Evolutionary conservation across 2,797 vertebrate species (phyloP).

Genomic region (Crossoptilon crossoptilon): DNA sequence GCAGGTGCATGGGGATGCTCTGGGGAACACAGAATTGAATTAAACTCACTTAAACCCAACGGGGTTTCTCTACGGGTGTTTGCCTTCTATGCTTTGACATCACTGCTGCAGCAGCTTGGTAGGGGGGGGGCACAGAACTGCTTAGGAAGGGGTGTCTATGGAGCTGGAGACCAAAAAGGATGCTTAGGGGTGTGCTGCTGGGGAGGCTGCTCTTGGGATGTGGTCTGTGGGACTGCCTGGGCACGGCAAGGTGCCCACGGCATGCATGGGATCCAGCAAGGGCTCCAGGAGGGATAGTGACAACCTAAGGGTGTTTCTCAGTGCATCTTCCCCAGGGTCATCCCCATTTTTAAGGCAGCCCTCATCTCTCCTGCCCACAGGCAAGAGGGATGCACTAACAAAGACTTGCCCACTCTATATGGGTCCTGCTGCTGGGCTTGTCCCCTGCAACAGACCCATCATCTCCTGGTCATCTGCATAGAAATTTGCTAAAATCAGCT

Average conservation of each 20-base stretch:
- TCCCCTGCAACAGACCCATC: not conserved
- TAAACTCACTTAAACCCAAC: not conserved
- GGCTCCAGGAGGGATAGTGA: not conserved
- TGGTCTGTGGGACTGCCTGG: not conserved
- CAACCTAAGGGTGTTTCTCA: not conserved
- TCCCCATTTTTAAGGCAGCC: not conserved
- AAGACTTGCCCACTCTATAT: not conserved
- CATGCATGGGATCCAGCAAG: not conserved
- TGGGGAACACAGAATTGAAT: not conserved
- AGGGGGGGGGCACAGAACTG: not conserved
- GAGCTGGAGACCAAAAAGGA: not conserved
- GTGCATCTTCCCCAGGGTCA: not conserved
- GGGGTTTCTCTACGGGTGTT: rapidly evolving
- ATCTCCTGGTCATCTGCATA: not conserved
- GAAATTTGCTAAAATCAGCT: not conserved
- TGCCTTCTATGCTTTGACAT: not conserved
- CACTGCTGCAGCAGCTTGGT: not conserved
- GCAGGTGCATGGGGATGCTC: rapidly evolving
- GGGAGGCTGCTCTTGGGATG: not conserved
- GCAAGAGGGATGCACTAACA: not conserved
- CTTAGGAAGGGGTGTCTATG: not conserved
- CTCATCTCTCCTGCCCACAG: not conserved
- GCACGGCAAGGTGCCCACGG: not conserved
- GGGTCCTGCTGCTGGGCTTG: not conserved
- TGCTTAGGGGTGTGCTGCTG: not conserved